Evolutionary conservation across 2,797 vertebrate genomes (phyloP), one percentile per base, ranked within the genome.

Genomic region (Phyllotis vaccarum): DNA sequence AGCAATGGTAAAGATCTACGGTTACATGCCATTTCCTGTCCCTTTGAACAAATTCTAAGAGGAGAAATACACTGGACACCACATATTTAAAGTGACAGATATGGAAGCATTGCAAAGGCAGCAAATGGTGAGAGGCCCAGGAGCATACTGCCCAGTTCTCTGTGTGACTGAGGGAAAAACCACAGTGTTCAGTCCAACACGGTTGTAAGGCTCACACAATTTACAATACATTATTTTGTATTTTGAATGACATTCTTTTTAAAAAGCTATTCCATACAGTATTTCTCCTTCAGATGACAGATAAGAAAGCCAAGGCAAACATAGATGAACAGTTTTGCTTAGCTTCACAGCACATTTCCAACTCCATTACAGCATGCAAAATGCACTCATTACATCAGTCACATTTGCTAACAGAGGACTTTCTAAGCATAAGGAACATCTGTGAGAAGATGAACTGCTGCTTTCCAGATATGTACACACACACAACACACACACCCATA

Each of bases 391-490:
- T 95, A 95, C 21, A 49, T 92, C 86, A 75, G 75, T 75, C 49
- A 87, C 86, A 87, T 58, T 54, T n/a, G 37, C 89, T 87, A 92
- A 85, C 68, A 87, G 76, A 75, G 89, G 66, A 66, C 13, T 95
- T 97, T 70, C 82, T 88, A 79, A 92, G 96, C 90, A 60, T 0
- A 80, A 70, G 75, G 86, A 80, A 86, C 82, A 93, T 64, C 54
- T 87, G 14, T 34, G 87, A 31, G n/a, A 70, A 62, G 49, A 7
- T 75, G 27, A 88, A 79, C 21, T 60, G 62, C 29, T 88, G 29
- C 74, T 64, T 19, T 49, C 90, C 43, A 86, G 37, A 86, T 6
- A 40, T 7, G 24, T 17, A 37, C n/a, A 82, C 27, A 60, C 29
- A 34, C n/a, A 34, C 16, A 17, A 34, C n/a, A 34, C 16, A 17